Conservation (phyloP, 1,140 invertebrate genomes). For the Harpegnathos saltator region DNA sequence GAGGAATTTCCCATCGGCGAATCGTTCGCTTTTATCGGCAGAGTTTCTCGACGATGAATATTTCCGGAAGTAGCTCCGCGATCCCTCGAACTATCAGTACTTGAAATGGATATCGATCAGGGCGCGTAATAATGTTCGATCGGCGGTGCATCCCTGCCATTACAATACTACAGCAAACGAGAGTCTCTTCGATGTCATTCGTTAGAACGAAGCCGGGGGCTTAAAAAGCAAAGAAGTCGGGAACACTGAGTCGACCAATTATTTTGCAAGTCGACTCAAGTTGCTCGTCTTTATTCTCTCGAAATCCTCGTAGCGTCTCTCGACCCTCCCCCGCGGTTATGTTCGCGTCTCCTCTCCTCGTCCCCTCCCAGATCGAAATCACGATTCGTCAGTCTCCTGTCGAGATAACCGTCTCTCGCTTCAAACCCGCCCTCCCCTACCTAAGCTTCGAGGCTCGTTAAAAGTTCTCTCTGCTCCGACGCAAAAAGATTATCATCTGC, state of each 20-base stretch:
- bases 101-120: background rate
- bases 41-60: background rate
- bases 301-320: too few species aligned
- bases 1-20: background rate
- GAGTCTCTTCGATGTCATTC: background rate
- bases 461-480: constrained; percentile 25
- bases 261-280: constrained; percentile 52
- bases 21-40: background rate
- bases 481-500: constrained; percentile 11
- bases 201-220: background rate
- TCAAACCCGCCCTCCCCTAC: constrained; percentile 47
- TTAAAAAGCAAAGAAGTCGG: constrained; percentile 11
- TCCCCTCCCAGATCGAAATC: constrained; percentile 54
- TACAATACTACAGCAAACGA: background rate
- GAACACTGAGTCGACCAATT: constrained; percentile 68
- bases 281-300: constrained; percentile 66
- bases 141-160: background rate
- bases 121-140: background rate
- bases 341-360: constrained; percentile 29
- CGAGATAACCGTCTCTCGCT: constrained; percentile 23
- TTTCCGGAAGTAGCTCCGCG: too few species aligned
- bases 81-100: background rate
- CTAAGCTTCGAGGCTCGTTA: constrained; percentile 34
- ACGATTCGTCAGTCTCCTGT: constrained; percentile 51
- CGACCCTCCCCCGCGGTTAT: background rate